A percentile compares a stretch with the other conserved stretches of the same genome.
These are phyloP conservation scores for Eupithecia subfuscata DNA, from an alignment of 2,888 invertebrate genomes.

Conservation along the genomic window DNA sequence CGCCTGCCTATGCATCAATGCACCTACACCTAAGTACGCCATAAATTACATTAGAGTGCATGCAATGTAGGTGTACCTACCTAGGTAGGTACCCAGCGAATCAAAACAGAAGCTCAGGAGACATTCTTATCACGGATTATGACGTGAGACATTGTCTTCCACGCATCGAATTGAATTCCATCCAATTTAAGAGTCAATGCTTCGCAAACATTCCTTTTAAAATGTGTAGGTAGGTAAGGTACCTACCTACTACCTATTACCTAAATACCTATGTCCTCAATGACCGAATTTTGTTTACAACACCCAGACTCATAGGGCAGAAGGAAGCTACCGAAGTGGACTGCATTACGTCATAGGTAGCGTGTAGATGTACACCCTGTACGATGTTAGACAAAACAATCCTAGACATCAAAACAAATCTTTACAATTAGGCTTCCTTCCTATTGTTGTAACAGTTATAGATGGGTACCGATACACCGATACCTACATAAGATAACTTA, in stretches of 20 bases:
- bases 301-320: neutral
- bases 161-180: slow-evolving; percentile 8
- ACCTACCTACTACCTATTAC: neutral
- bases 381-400: slow-evolving; percentile 3
- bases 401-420: neutral
- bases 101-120: neutral
- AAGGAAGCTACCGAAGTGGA: neutral
- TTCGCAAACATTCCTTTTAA: slow-evolving; percentile 14
- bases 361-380: too few species aligned
- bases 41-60: too few species aligned
- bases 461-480: too few species aligned
- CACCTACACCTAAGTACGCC: too few species aligned
- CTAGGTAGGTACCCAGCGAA: neutral
- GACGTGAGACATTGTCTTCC: neutral
- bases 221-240: neutral
- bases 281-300: slow-evolving; percentile 10
- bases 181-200: neutral
- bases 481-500: too few species aligned
- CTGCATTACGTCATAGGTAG: slow-evolving; percentile 15
- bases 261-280: slow-evolving; percentile 14
- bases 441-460: neutral
- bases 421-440: neutral
- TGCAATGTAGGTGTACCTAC: too few species aligned
- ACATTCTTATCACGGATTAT: neutral
- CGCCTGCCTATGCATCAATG: too few species aligned